phyloP scores from a whole-genome alignment of 2,888 invertebrate genomes.

The Morinoia aosen region DNA sequence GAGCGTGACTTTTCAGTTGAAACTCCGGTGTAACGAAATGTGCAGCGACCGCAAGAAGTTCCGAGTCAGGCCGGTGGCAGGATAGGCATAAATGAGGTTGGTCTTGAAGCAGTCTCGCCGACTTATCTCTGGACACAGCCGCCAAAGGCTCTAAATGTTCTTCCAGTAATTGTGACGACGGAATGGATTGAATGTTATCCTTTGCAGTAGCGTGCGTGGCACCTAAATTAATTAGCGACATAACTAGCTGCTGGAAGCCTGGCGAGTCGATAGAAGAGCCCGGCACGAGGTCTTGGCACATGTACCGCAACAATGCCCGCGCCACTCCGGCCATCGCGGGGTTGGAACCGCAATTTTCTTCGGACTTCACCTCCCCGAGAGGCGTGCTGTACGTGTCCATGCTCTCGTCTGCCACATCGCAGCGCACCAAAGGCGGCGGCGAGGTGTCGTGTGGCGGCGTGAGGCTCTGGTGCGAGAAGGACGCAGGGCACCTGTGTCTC shows the following conservation, averaged over 20 bases:
- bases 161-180: conserved; percentile 60
- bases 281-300: conserved; percentile 66
- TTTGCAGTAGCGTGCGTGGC: conserved; percentile 64
- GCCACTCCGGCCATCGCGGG: conserved; percentile 65
- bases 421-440: conserved; percentile 58
- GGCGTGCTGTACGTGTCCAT: conserved; percentile 28
- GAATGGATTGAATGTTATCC: conserved; percentile 58
- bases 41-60: conserved; percentile 62
- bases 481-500: conserved; percentile 60
- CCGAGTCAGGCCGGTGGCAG: conserved; percentile 59
- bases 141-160: conserved; percentile 63
- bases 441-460: conserved; percentile 61
- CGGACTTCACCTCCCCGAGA: conserved; percentile 54
- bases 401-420: conserved; percentile 41
- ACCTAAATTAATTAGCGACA: conserved; percentile 65
- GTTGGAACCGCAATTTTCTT: conserved; percentile 54
- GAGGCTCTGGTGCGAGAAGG: conserved; percentile 54
- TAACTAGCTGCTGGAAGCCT: conserved; percentile 63
- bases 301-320: conserved; percentile 64
- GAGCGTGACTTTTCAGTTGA: conserved; percentile 63
- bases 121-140: conserved; percentile 59
- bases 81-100: conserved; percentile 65
- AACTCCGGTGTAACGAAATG: conserved; percentile 65
- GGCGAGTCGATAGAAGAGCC: conserved; percentile 58
- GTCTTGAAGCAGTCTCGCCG: conserved; percentile 60